phyloP scores from a whole-genome alignment of 2,888 invertebrate species.

The Lysandra coridon region DNA sequence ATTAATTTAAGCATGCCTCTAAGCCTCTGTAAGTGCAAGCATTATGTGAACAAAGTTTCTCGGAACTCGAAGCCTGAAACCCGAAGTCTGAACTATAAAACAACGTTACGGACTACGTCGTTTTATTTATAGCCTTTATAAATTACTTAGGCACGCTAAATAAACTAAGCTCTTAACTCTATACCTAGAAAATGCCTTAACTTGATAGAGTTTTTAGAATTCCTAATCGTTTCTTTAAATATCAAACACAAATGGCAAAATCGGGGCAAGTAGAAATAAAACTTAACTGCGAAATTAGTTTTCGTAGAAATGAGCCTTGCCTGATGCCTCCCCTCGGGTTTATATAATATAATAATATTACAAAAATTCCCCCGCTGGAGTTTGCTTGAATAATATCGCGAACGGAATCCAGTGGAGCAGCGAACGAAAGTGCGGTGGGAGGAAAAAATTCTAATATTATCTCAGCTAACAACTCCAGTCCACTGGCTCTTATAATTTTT shows the following conservation, averaged over 20 bases:
- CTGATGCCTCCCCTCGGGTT: neutral
- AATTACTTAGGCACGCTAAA: constrained; percentile 13
- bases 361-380: constrained; percentile 7
- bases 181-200: neutral
- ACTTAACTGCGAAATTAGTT: neutral
- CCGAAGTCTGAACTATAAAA: neutral
- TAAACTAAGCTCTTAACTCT: neutral
- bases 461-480: neutral
- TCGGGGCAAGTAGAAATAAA: neutral
- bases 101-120: neutral
- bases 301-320: neutral
- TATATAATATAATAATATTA: neutral
- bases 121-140: neutral
- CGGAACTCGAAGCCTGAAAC: neutral
- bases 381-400: neutral
- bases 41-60: neutral
- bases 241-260: neutral
- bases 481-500: constrained; percentile 5
- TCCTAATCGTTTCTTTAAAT: neutral
- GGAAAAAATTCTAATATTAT: constrained; percentile 3
- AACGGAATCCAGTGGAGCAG: neutral
- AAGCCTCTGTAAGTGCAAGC: constrained; percentile 2
- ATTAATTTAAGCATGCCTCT: constrained; percentile 5
- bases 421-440: constrained; percentile 13
- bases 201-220: neutral